phyloP scores from a whole-genome alignment of 2,113 vertebrate genomes.

The Lophura nycthemera region DNA sequence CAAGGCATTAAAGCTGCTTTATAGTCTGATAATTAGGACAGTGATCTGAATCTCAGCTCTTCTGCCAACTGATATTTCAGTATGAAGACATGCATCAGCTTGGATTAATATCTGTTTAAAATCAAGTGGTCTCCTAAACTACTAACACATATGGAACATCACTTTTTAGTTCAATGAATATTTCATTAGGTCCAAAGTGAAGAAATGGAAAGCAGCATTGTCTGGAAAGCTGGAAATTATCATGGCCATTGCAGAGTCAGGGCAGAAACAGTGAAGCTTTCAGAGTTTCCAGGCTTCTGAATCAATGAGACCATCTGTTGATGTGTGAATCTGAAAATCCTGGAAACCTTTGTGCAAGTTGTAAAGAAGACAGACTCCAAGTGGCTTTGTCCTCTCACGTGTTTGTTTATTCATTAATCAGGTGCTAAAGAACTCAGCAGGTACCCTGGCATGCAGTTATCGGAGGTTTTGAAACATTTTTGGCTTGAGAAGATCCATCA shows the following conservation, averaged over 20 bases:
- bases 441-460: neutral
- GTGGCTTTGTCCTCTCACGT: constrained; percentile 21
- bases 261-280: neutral
- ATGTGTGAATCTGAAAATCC: constrained; percentile 33
- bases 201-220: neutral
- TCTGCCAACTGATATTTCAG: constrained; percentile 22
- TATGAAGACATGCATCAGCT: constrained; percentile 1
- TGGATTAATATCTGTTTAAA: neutral
- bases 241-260: neutral
- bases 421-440: constrained; percentile 40
- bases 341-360: constrained; percentile 28
- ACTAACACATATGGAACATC: neutral
- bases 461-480: constrained; percentile 1
- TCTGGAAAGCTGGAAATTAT: constrained; percentile 4
- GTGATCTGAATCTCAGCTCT: constrained; percentile 4
- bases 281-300: neutral
- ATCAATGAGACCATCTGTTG: constrained; percentile 20
- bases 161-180: constrained; percentile 45
- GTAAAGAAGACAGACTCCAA: neutral
- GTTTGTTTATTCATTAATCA: constrained; percentile 46
- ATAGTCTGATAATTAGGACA: constrained; percentile 39
- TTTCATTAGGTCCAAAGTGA: constrained; percentile 27
- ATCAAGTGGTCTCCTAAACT: constrained; percentile 19
- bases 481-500: neutral
- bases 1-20: constrained; percentile 13